phyloP scores from a whole-genome alignment of 2,113 vertebrate genomes.

The Platysteira castanea region DNA sequence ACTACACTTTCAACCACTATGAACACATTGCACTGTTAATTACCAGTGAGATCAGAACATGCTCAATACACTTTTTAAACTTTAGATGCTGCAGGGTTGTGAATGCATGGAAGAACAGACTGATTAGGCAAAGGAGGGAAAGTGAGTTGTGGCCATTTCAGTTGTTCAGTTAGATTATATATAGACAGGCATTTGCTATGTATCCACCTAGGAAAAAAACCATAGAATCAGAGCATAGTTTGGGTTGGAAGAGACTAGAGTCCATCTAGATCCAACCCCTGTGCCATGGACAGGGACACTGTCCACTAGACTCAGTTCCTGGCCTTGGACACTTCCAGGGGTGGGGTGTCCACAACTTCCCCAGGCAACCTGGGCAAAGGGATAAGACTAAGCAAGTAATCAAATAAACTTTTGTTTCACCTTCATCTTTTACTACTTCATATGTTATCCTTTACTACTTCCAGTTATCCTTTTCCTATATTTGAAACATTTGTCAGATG shows the following conservation, averaged over 20 bases:
- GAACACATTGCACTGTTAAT: neutral
- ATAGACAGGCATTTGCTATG: neutral
- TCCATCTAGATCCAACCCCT: neutral
- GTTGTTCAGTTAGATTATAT: neutral
- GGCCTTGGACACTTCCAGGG: neutral
- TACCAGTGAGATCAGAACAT: neutral
- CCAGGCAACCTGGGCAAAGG: neutral
- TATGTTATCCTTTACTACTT: neutral
- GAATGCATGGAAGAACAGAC: neutral
- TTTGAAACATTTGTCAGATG: neutral
- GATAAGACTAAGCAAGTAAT: neutral
- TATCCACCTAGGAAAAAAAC: neutral
- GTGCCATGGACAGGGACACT: neutral
- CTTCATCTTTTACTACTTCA: neutral
- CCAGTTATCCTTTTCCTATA: neutral
- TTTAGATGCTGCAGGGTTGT: neutral
- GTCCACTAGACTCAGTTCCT: neutral
- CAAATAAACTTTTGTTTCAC: neutral
- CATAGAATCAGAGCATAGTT: neutral
- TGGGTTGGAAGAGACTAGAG: neutral
- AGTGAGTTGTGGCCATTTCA: neutral
- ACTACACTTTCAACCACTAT: neutral
- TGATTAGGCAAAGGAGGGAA: neutral
- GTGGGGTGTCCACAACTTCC: neutral
- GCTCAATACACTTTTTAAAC: neutral